These are phyloP conservation scores for Tympanoctomys barrerae DNA, from an alignment of 2,797 vertebrate species.

Conservation along the genomic window DNA sequence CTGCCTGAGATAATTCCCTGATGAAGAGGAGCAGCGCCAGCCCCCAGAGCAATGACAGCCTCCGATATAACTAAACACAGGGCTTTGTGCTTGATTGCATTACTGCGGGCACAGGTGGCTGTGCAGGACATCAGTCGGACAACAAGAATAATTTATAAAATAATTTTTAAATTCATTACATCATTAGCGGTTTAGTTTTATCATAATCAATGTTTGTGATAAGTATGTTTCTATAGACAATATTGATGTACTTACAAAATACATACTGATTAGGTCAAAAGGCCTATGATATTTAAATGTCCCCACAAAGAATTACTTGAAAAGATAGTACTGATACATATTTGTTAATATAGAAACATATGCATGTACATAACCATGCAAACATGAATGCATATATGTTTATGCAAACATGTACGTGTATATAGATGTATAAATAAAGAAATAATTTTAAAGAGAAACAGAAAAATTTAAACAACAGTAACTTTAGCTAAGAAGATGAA, in stretches of 20 bases:
- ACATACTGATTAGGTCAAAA: neutral
- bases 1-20: neutral
- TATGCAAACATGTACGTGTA: no score
- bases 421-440: neutral
- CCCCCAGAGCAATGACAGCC: neutral
- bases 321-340: neutral
- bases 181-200: neutral
- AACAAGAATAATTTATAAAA: neutral
- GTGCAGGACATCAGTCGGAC: neutral
- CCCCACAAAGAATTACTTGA: neutral
- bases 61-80: neutral
- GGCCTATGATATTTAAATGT: neutral
- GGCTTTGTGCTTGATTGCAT: neutral
- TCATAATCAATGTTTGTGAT: neutral
- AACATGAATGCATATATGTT: neutral
- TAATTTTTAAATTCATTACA: neutral
- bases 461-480: neutral
- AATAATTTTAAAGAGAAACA: neutral
- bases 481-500: neutral
- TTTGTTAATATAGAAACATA: neutral
- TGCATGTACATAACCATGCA: no score
- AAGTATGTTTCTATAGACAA: neutral
- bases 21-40: neutral
- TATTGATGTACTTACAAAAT: neutral
- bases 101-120: neutral